Conservation (phyloP, 2,888 invertebrate genomes). For the Xestia rhomboidea region DNA sequence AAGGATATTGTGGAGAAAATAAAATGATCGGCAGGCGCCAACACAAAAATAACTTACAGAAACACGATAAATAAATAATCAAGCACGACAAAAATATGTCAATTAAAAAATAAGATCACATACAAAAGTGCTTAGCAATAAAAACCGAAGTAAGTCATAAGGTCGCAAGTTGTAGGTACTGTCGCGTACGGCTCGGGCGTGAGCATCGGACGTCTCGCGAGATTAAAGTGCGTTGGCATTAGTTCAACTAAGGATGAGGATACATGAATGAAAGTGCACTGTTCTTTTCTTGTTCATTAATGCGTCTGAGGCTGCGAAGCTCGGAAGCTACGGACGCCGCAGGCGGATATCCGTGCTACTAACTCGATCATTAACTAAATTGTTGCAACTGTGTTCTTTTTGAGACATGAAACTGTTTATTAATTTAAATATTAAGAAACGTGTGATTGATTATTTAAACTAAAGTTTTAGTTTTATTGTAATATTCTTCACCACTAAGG, state of each 20-base stretch:
- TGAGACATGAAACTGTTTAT: constrained; percentile 18
- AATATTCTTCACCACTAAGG: background rate
- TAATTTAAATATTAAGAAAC: background rate
- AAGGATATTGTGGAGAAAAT: background rate
- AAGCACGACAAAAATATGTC: constrained; percentile 1
- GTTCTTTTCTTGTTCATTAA: constrained; percentile 64
- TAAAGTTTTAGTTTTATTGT: background rate
- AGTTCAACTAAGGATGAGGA: constrained; percentile 74
- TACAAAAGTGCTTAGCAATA: constrained; percentile 38
- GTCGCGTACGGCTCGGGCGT: constrained; percentile 71
- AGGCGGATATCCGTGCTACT: constrained; percentile 67
- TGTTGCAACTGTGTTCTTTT: constrained; percentile 19
- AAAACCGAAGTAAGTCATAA: constrained; percentile 54
- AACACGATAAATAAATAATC: constrained; percentile 14
- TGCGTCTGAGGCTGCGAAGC: constrained; percentile 65
- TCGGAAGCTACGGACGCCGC: constrained; percentile 62
- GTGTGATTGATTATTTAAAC: background rate
- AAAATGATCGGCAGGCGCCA: background rate
- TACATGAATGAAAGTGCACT: constrained; percentile 83
- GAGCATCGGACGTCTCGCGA: constrained; percentile 77
- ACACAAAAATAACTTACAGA: background rate
- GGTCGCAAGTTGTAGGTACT: constrained; percentile 46
- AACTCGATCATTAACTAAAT: constrained; percentile 44
- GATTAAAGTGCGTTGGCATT: constrained; percentile 88
- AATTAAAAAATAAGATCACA: constrained; percentile 14